These are phyloP conservation scores for Lamprotornis superbus DNA, from an alignment of 2,113 vertebrate species.

Conservation along the genomic window DNA sequence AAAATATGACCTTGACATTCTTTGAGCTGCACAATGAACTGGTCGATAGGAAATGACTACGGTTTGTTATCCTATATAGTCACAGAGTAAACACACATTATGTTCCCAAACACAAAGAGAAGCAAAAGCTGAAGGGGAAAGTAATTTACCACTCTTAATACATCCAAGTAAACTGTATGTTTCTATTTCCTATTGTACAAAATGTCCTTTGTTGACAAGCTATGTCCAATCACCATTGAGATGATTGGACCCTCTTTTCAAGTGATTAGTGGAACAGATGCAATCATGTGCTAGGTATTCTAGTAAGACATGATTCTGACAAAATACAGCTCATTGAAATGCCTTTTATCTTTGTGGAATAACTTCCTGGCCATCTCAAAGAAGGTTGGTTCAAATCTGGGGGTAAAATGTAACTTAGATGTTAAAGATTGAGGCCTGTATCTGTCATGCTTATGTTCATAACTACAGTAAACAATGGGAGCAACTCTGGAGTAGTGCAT, in stretches of 20 bases:
- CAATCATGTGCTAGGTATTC: background rate
- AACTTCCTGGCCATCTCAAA: background rate
- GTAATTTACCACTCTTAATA: background rate
- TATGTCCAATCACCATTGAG: background rate
- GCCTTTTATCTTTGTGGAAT: background rate
- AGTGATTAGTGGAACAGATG: background rate
- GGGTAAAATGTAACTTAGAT: background rate
- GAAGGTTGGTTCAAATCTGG: background rate
- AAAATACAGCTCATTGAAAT: background rate
- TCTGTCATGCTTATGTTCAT: background rate
- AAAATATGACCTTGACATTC: conserved; percentile 38
- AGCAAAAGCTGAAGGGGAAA: background rate
- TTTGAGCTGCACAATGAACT: background rate
- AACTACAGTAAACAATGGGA: background rate
- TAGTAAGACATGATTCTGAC: background rate
- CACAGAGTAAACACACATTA: background rate
- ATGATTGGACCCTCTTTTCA: background rate
- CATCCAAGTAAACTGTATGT: background rate
- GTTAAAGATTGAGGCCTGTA: background rate
- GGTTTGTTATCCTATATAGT: background rate
- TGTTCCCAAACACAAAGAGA: background rate
- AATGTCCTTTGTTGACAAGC: background rate
- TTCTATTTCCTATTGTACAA: background rate
- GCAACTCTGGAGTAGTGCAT: background rate
- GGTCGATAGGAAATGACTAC: background rate